Percentiles rank a stretch among this genome's conserved stretches.
These are phyloP conservation scores for Temnothorax unifasciatus DNA, from an alignment of 2,888 invertebrate species.

Conservation along the genomic window DNA sequence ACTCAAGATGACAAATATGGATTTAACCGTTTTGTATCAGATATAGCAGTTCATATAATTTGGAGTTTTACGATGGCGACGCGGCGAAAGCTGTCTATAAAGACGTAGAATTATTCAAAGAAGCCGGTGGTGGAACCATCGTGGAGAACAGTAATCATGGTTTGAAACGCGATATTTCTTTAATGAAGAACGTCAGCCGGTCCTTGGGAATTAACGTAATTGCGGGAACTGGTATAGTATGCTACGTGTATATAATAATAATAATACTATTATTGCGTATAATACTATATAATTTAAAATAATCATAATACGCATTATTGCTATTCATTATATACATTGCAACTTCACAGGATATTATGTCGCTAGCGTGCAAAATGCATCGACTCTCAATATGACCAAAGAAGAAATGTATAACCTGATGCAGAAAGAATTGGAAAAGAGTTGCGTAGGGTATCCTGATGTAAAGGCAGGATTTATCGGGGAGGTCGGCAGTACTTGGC, in stretches of 20 bases:
- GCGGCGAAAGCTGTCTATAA: conserved; percentile 88
- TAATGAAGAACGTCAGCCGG: conserved; percentile 88
- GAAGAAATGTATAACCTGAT: conserved; percentile 91
- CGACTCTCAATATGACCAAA: conserved; percentile 86
- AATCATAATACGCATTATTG: neutral
- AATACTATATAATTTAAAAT: neutral
- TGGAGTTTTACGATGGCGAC: conserved; percentile 88
- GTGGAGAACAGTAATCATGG: conserved; percentile 94
- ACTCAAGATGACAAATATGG: neutral
- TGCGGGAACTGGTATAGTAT: conserved; percentile 90
- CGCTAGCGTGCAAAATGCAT: conserved; percentile 88
- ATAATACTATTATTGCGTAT: neutral
- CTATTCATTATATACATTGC: neutral
- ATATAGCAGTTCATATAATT: conserved; percentile 90
- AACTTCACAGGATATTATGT: conserved; percentile 89
- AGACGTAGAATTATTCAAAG: conserved; percentile 90
- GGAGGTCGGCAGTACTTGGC: conserved; percentile 94
- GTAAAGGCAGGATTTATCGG: conserved; percentile 94
- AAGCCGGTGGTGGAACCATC: conserved; percentile 91
- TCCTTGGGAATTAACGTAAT: conserved; percentile 91
- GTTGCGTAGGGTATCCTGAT: conserved; percentile 88
- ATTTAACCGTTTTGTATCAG: conserved; percentile 79
- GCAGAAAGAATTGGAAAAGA: conserved; percentile 87
- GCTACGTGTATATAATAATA: neutral
- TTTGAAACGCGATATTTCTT: conserved; percentile 89